These are phyloP conservation scores for Drosophila barbarae DNA, from an alignment of 2,888 invertebrate species.

Conservation along the genomic window DNA sequence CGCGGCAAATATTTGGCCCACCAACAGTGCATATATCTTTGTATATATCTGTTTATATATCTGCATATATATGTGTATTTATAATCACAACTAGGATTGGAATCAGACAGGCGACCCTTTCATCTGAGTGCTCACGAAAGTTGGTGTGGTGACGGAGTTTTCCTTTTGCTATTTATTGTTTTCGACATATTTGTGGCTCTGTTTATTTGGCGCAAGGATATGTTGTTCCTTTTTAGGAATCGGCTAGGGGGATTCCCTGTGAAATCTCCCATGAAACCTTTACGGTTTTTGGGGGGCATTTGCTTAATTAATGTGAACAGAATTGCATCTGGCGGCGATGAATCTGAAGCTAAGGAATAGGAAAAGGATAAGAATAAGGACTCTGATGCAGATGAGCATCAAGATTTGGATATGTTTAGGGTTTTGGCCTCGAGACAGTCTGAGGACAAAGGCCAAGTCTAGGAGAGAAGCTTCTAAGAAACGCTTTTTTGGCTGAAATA, in stretches of 20 bases:
- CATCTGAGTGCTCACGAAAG: constrained; percentile 51
- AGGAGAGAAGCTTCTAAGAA: neutral
- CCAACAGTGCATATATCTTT: neutral
- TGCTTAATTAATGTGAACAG: constrained; percentile 42
- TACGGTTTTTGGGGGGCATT: constrained; percentile 13
- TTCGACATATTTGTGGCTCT: constrained; percentile 65
- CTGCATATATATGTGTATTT: neutral
- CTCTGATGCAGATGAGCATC: neutral
- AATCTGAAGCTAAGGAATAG: neutral
- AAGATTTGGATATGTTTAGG: neutral
- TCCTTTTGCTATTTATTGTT: constrained; percentile 66
- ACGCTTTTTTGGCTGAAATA: neutral
- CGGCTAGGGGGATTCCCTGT: neutral
- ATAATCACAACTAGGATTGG: constrained; percentile 9
- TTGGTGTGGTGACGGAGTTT: constrained; percentile 40
- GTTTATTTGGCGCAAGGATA: constrained; percentile 53
- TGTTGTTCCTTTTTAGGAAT: neutral
- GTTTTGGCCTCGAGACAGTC: constrained; percentile 7
- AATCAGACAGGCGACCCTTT: constrained; percentile 55
- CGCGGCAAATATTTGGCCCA: constrained; percentile 64
- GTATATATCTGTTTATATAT: neutral
- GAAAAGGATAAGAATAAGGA: neutral
- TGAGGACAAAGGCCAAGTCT: neutral
- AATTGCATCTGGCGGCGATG: constrained; percentile 31
- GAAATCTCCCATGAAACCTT: neutral